Conservation (phyloP, 2,113 vertebrate genomes). For the Oceanodroma tethys region DNA sequence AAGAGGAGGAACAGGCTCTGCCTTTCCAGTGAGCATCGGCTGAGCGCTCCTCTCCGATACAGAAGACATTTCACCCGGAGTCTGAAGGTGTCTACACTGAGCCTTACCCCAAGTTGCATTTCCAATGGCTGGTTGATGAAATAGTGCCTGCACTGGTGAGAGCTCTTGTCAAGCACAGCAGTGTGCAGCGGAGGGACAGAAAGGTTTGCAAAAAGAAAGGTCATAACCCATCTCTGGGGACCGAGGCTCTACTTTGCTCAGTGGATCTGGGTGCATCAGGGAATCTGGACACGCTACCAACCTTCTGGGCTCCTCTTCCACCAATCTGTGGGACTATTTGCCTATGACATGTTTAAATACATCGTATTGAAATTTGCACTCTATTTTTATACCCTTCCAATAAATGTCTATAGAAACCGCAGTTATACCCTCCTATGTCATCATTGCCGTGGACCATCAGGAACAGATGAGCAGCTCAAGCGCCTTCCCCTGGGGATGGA, state of each 20-base stretch:
- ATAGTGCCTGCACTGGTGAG: neutral
- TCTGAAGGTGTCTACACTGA: neutral
- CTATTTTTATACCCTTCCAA: neutral
- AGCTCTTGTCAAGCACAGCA: neutral
- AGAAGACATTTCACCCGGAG: neutral
- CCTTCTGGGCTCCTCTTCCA: neutral
- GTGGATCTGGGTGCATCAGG: neutral
- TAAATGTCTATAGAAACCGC: neutral
- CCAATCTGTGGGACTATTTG: accelerated
- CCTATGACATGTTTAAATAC: accelerated
- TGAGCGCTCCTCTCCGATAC: neutral
- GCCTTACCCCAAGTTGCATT: neutral
- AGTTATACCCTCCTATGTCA: neutral
- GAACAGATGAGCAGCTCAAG: neutral
- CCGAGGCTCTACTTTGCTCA: accelerated
- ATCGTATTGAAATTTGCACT: neutral
- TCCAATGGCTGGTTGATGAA: neutral
- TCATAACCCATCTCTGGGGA: neutral
- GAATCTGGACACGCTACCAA: accelerated
- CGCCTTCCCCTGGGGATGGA: neutral
- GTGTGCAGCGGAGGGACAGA: neutral
- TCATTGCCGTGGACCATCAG: neutral
- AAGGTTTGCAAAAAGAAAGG: neutral
- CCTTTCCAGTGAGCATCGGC: neutral
- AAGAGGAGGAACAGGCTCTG: neutral